These are phyloP conservation scores for Pygocentrus nattereri DNA, from an alignment of 2,797 vertebrate genomes.

Conservation along the genomic window DNA sequence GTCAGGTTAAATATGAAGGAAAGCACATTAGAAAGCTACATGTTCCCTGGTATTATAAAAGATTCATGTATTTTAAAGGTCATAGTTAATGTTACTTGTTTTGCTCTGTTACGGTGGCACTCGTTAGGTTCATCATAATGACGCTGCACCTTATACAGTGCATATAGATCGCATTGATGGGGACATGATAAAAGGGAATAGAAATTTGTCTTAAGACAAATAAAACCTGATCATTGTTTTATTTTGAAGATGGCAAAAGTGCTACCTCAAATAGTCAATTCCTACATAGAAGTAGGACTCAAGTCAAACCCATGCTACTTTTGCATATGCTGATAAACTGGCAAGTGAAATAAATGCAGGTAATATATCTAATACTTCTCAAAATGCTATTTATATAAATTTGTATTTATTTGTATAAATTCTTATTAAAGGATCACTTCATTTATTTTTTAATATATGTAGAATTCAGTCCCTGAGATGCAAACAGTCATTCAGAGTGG, in stretches of 20 bases:
- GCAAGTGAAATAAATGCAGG: not conserved
- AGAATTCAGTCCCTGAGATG: too few species aligned
- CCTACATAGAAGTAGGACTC: not conserved
- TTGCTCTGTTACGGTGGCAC: not conserved
- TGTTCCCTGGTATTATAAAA: not conserved
- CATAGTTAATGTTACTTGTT: not conserved
- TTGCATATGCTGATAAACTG: not conserved
- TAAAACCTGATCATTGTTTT: not conserved
- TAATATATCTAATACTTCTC: not conserved
- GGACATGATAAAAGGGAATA: not conserved
- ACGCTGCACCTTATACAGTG: not conserved
- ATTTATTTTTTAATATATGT: too few species aligned
- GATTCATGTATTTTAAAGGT: not conserved
- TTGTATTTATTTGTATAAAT: too few species aligned
- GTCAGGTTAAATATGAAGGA: not conserved
- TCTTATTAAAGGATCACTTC: too few species aligned
- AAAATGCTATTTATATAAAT: too few species aligned
- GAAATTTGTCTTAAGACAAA: not conserved
- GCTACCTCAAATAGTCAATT: not conserved
- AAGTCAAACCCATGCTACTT: not conserved
- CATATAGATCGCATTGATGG: not conserved
- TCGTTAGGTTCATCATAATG: not conserved
- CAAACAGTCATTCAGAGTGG: too few species aligned
- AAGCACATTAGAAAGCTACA: slow-evolving; percentile 3
- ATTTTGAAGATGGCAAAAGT: not conserved